Base-by-base conservation (phyloP, 2,113 vertebrate genomes). In the Melanerpes formicivorus region DNA sequence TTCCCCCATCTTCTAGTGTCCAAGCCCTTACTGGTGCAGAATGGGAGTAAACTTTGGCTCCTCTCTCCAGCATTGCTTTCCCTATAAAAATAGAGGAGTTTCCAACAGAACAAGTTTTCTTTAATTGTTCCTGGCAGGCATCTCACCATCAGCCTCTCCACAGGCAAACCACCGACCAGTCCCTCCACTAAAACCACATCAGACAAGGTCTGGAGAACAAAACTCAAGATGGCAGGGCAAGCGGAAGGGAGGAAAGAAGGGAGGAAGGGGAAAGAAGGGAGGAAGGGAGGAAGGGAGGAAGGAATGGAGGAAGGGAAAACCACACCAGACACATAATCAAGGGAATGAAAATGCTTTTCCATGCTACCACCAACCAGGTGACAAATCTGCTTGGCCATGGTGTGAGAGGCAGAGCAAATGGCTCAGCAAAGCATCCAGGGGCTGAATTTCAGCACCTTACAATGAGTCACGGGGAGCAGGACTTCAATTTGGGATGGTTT, bases 81-180 rank as follows among this genome's bases (percentile, higher is more conserved):
- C 72, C 46, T 65, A 55, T 76, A 65, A 88, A 88, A 87, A n/a
- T 11, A n/a, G 9, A 66, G 48, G 73, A 91, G 58, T 90, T 93
- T 88, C 94, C 91, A 74, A 84, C 29, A 52, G 67, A 95, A 89
- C 14, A 3, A 84, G 67, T 87, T 95, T 86, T 84, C 29, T 34
- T 46, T 87, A 46, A 69, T 94, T 1, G 1, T 3, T 66, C 40
- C 64, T 70, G 78, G 59, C 86, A 87, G 63, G 46, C 3, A 0
- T 90, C 91, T 84, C 63, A 81, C 22, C 1, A 0, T 76, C 80
- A 76, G 46, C 21, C 27, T 84, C 50, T 88, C 59, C 0, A 0
- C 34, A 40, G 66, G 42, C 70, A 90, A 88, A 78, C 55, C 2
- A 4, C 63, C 59, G 64, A 63, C 80, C 2, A 4, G 30, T 92